A percentile compares a stretch with the other conserved stretches of the same genome.
Conservation (phyloP, 2,113 vertebrate genomes). For the Danionella cerebrum region DNA sequence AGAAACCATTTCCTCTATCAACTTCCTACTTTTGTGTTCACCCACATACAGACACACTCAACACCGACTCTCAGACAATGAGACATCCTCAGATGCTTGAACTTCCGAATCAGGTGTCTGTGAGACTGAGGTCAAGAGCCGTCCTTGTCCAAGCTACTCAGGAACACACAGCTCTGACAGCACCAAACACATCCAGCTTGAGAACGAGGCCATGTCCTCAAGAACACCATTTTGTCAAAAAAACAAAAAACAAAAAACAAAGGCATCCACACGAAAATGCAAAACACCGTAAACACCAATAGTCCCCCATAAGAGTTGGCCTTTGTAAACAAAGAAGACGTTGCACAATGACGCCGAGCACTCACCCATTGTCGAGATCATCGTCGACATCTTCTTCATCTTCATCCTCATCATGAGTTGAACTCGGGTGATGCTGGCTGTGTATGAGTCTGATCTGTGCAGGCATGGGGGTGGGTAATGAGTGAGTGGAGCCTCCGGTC, state of each 20-base stretch:
- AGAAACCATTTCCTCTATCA: background rate
- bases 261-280: too few species aligned
- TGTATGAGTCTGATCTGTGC: conserved; percentile 79
- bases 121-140: background rate
- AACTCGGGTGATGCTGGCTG: too few species aligned
- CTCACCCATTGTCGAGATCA: conserved; percentile 85
- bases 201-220: too few species aligned
- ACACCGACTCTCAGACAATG: background rate
- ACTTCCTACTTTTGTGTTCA: background rate
- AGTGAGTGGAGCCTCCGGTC: conserved; percentile 75
- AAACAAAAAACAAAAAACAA: too few species aligned
- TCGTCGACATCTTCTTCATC: conserved; percentile 77
- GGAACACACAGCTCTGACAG: background rate
- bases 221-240: too few species aligned
- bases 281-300: too few species aligned
- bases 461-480: conserved; percentile 75
- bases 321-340: too few species aligned
- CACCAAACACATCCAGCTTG: too few species aligned
- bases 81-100: background rate
- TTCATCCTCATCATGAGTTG: conserved; percentile 74
- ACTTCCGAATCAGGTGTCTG: background rate
- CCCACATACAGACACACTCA: background rate
- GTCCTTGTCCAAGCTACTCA: too few species aligned
- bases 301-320: too few species aligned
- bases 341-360: too few species aligned